Evolutionary conservation across 2,797 vertebrate genomes (phyloP), one percentile per base, ranked within the genome.

Genomic region (Adrianichthys oophorus): DNA sequence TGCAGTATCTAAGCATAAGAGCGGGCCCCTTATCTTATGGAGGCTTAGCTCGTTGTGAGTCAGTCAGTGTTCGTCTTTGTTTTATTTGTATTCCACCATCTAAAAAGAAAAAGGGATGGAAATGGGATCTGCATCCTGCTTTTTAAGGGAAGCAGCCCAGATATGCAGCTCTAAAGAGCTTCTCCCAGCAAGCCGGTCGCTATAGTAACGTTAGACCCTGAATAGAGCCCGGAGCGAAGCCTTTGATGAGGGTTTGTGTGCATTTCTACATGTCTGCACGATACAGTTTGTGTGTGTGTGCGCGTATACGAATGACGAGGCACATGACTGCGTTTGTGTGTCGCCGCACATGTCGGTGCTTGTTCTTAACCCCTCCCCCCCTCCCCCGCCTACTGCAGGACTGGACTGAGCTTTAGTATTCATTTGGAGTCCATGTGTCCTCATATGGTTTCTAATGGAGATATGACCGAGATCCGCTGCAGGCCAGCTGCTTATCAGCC

Each of bases 151-250:
- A 79, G 56, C 79, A 56, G 72, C 80, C 73, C 70, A 77, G 84
- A 82, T 85, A 79, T 81, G 65, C 71, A 32, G 52, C 72, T 82
- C 68, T 72, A 72, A 82, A 86, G 78, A 85, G 78, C 85, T 82
- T 79, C 78, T 87, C 65, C 59, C 74, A 59, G 80, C 80, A 69
- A 72, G 76, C 81, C 2, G 72, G 87, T 90, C 74, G 68, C 85
- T 87, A 89, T 90, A 85, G 88, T 85, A 87, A 90, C 87, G 29
- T 77, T 70, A 70, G 80, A 76, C 64, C 69, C 69, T 85, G 83
- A 90, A 87, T 86, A 68, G 80, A 72, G 81, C 84, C 72, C 77
- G 59, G 82, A 82, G 76, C 58, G 72, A 84, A 82, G 79, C 75
- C 75, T 86, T 87, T 89, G 76, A 84, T 81, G 76, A 84, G 72